Evolutionary conservation across 2,888 invertebrate species (phyloP), one percentile per base, ranked within the genome.

Genomic region (Blastobasis adustella): DNA sequence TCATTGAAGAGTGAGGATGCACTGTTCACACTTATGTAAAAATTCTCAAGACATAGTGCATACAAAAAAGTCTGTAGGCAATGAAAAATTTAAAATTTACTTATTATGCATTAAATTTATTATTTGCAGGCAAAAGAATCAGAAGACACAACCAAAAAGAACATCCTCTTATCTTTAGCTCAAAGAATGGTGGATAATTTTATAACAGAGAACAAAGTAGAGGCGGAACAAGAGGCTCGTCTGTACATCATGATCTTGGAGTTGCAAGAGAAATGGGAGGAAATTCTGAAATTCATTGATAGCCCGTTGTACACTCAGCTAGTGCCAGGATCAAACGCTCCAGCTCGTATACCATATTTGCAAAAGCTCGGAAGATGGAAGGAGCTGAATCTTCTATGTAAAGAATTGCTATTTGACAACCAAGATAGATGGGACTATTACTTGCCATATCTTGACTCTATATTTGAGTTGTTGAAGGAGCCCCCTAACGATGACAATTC

Each of bases 111-210:
- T 3, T 23, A 2, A 23, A 23, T 23, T 45, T 47, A 7, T 45
- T 46, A 49, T 57, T 47, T 39, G 49, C 66, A 88, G 88, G 88
- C 86, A 1, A 87, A 87, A 73, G 64, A 75, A 51, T 71, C 81
- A 8, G 83, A 84, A 5, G 90, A 92, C 62, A 75, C 79, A 6
- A 85, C 89, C 1, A 93, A 93, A 70, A 86, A 82, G 58, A 91
- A 91, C 57, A 91, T 98, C 59, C 92, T 95, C 37, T 90, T 98
- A 39, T 93, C 95, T 3, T 87, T 99, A 55, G 98, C 98, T 5
- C 97, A 98, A 77, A 91, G 96, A 75, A 98, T 99, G 98, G 93
- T 98, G 38, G 92, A 94, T 63, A 98, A 98, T 76, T 92, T 96
- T 71, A 93, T 97, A 51, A 88, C 91, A 5, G 96, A 97, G 57